Conservation (phyloP, 1,140 invertebrate species). For the Marisa cornuarietis region DNA sequence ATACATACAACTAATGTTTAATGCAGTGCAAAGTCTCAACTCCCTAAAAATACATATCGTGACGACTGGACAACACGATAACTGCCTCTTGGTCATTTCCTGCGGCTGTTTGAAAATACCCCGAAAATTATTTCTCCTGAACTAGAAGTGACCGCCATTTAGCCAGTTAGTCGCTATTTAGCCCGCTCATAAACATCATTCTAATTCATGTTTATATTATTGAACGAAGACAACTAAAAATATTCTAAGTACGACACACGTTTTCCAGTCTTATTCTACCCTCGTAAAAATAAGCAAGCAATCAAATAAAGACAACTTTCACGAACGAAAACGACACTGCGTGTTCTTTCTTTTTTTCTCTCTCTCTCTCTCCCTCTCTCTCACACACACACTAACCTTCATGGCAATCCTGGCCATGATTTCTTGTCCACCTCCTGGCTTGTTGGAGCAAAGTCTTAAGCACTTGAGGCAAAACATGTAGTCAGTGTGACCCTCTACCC, state of each 20-base stretch:
- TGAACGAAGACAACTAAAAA: neutral
- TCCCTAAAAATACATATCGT: too few relatives aligned
- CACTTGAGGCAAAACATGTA: slow-evolving; percentile 1
- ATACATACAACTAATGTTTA: too few relatives aligned
- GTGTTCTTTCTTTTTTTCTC: neutral
- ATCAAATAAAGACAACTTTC: neutral
- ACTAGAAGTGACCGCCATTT: too few relatives aligned
- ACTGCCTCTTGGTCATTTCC: too few relatives aligned
- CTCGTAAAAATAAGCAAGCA: neutral
- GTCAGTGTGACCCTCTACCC: neutral
- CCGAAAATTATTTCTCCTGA: too few relatives aligned
- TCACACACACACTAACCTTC: neutral
- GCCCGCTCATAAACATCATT: too few relatives aligned
- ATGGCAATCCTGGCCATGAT: neutral
- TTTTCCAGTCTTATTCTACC: neutral
- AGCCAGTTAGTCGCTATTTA: too few relatives aligned
- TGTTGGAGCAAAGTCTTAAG: neutral
- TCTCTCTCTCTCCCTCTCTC: neutral
- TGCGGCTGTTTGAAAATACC: too few relatives aligned
- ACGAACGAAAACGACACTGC: too few relatives aligned
- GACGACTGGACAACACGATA: too few relatives aligned
- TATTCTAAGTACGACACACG: neutral
- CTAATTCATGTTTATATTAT: too few relatives aligned
- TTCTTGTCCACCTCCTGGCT: neutral
- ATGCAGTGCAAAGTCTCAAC: too few relatives aligned